Evolutionary conservation across 37 sponge, comb jelly and placozoan species (phyloP).

Genomic region (Ianthella basta): DNA sequence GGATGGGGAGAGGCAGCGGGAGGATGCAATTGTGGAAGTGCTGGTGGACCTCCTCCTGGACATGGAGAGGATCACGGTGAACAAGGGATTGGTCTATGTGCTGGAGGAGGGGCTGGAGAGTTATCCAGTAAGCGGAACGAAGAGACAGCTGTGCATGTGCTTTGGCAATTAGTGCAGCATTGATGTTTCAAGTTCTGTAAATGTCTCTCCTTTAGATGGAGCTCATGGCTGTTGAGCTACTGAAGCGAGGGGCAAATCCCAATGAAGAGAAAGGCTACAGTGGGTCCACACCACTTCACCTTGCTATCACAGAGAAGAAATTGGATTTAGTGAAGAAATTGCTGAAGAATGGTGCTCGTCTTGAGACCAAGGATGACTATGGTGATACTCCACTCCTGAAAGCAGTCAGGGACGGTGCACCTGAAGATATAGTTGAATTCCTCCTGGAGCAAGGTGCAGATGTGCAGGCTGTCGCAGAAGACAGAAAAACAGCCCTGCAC

Average conservation of each 20-base stretch:
- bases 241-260: conserved; percentile 25
- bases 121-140: conserved; percentile 2
- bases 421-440: background rate
- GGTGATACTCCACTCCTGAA: conserved; percentile 4
- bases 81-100: conserved; percentile 24
- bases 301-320: background rate
- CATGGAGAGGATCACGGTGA: background rate
- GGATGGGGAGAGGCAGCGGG: background rate
- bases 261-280: background rate
- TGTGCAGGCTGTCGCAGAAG: background rate
- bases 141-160: too few relatives aligned
- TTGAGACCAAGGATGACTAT: background rate
- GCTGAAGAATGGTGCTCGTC: conserved; percentile 5
- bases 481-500: conserved; percentile 21
- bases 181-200: too few relatives aligned
- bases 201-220: conserved; percentile 1
- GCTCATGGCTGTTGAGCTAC: background rate
- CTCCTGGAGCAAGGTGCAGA: conserved; percentile 13
- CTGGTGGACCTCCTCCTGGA: conserved; percentile 7
- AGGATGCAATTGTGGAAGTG: background rate
- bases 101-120: conserved; percentile 4
- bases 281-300: background rate
- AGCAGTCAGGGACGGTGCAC: background rate
- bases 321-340: background rate
- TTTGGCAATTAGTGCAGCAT: background rate